phyloP scores from a whole-genome alignment of 2,888 invertebrate species.

The Agrochola lychnidis region DNA sequence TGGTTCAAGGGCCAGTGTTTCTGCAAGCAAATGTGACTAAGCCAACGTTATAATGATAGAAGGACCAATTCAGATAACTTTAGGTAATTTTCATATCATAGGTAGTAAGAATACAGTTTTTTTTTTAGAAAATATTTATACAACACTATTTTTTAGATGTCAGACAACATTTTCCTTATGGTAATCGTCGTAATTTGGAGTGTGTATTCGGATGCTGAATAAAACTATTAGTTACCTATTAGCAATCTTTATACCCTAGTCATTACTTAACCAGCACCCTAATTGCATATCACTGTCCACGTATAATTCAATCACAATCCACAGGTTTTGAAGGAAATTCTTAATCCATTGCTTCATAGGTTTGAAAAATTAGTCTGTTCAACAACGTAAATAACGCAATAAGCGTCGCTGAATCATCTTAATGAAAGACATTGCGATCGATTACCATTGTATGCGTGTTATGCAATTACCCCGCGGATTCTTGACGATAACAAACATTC shows the following conservation, averaged over 20 bases:
- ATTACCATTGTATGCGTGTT: too few species aligned
- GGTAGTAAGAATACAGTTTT: too few species aligned
- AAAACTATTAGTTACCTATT: background rate
- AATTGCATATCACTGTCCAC: too few species aligned
- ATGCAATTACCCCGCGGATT: background rate
- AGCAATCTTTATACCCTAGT: background rate
- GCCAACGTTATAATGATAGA: background rate
- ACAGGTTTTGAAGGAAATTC: too few species aligned
- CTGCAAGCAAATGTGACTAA: background rate
- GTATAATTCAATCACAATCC: too few species aligned
- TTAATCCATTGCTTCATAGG: too few species aligned
- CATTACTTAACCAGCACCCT: too few species aligned
- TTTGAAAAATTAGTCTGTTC: too few species aligned
- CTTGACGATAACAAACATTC: background rate
- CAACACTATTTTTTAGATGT: background rate
- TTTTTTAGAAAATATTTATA: background rate
- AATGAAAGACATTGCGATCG: too few species aligned
- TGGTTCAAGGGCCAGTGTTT: background rate
- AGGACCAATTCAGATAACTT: background rate
- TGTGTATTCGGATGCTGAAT: background rate
- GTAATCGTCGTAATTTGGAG: background rate
- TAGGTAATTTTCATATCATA: too few species aligned
- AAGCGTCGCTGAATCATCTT: too few species aligned
- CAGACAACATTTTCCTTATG: background rate
- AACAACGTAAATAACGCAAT: too few species aligned